Evolutionary conservation across 2,888 invertebrate genomes (phyloP), one percentile per base, ranked within the genome.

Genomic region (Sphinx pinastri): DNA sequence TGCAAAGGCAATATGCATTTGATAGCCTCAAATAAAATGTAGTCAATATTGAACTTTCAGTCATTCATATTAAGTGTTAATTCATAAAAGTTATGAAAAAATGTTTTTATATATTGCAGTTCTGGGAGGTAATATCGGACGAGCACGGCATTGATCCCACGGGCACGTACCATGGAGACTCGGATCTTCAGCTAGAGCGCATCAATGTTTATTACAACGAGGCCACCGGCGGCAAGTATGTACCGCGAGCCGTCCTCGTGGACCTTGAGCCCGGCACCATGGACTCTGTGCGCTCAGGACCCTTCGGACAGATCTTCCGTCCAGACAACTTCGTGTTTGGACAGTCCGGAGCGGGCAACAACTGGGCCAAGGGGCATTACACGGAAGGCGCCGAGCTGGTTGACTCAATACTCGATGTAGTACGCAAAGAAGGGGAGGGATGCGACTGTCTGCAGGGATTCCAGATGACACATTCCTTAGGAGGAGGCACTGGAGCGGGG

Each of bases 91-190:
- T n/a, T n/a, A n/a, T n/a, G n/a, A n/a, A n/a, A n/a, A n/a, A n/a
- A n/a, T n/a, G n/a, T 12, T 79, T 92, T 93, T 76, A 38, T 38
- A 7, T 38, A 38, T 38, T 38, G 0, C 90, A 96, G 96, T 97
- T 97, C 87, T 97, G 97, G 97, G 97, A 97, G 88, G 96, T 97
- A 57, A 97, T 97, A 84, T 97, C 97, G 67, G 96, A 97, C 84
- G 97, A 96, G 81, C 96, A 96, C 84, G 96, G 96, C 73, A 96
- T 97, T 79, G 95, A 96, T 84, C 95, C 96, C 66, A 95, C 95
- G 54, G 96, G 96, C 73, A 93, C 95, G 52, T 96, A 96, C 87
- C 94, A 95, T 79, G 96, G 96, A 52, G 95, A 96, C 86, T 95
- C 95, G n/a, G 95, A 95, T 75, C 94, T 96, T 67, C 96, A 96